These are phyloP conservation scores for Neolamprologus toae DNA, from an alignment of 2,113 vertebrate species.

Conservation along the genomic window DNA sequence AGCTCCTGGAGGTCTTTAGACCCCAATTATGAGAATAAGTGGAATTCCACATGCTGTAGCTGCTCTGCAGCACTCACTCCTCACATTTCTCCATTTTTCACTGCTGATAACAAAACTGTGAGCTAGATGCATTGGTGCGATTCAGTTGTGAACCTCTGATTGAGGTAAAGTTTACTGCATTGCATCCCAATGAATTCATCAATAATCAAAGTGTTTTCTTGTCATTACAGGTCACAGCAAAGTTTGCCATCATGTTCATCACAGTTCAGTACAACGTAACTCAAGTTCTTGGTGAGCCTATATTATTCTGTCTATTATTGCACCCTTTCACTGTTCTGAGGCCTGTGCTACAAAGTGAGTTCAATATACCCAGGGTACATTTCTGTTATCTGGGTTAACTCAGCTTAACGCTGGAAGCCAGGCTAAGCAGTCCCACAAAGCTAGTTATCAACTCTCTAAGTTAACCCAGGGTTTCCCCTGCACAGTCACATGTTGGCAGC, in stretches of 20 bases:
- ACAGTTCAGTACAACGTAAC: conserved; percentile 83
- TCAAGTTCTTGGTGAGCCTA: conserved; percentile 66
- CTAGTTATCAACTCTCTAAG: not conserved
- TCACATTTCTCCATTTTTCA: not conserved
- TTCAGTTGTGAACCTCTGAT: not conserved
- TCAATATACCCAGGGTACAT: not conserved
- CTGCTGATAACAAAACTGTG: not conserved
- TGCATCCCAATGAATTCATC: not conserved
- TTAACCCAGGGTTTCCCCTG: not conserved
- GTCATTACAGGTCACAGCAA: conserved; percentile 71
- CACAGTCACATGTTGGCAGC: not conserved
- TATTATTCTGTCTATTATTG: not conserved
- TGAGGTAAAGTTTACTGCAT: not conserved
- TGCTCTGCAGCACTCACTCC: not conserved
- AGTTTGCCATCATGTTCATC: conserved; percentile 77
- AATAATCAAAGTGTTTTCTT: not conserved
- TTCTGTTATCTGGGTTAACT: not conserved
- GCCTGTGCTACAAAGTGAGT: not conserved
- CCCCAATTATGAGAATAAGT: not conserved
- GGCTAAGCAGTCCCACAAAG: not conserved
- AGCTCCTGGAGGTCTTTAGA: not conserved
- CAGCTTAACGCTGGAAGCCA: not conserved
- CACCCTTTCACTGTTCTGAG: not conserved
- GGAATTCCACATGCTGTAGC: not conserved
- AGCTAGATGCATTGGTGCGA: not conserved